phyloP scores from a whole-genome alignment of 2,113 vertebrate genomes.

The Panthera leo region DNA sequence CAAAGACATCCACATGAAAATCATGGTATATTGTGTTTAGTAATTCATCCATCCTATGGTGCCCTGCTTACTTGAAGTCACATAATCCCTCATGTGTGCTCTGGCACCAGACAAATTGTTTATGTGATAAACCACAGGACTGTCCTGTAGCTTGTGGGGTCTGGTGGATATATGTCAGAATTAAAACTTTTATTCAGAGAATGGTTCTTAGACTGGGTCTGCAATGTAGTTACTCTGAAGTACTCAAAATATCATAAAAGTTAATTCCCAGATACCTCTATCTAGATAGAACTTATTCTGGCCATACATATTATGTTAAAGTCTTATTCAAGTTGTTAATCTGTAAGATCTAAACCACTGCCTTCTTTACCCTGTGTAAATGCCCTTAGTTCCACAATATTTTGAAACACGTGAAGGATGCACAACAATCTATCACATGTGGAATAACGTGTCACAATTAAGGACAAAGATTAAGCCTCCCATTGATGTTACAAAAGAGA shows the following conservation, averaged over 20 bases:
- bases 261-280: background rate
- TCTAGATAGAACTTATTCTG: slow-evolving; percentile 19
- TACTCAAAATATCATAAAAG: slow-evolving; percentile 29
- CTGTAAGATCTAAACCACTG: slow-evolving; percentile 2
- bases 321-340: slow-evolving; percentile 20
- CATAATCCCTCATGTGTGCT: slow-evolving; percentile 75
- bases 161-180: slow-evolving; percentile 61
- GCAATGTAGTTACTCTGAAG: background rate
- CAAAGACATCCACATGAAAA: slow-evolving; percentile 62
- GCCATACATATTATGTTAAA: slow-evolving; percentile 7
- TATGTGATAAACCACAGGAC: slow-evolving; percentile 65
- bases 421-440: background rate
- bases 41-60: slow-evolving; percentile 77
- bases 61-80: slow-evolving; percentile 75
- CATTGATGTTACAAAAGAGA: slow-evolving; percentile 15
- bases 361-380: background rate
- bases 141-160: slow-evolving; percentile 72
- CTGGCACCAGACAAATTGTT: slow-evolving; percentile 71
- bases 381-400: background rate
- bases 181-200: slow-evolving; percentile 53
- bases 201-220: background rate
- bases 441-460: background rate
- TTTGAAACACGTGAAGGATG: background rate
- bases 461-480: slow-evolving; percentile 8
- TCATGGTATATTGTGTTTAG: slow-evolving; percentile 65